Evolutionary conservation across 2,888 invertebrate species (phyloP).

Genomic region (Himalopsyche kuldschensis): DNA sequence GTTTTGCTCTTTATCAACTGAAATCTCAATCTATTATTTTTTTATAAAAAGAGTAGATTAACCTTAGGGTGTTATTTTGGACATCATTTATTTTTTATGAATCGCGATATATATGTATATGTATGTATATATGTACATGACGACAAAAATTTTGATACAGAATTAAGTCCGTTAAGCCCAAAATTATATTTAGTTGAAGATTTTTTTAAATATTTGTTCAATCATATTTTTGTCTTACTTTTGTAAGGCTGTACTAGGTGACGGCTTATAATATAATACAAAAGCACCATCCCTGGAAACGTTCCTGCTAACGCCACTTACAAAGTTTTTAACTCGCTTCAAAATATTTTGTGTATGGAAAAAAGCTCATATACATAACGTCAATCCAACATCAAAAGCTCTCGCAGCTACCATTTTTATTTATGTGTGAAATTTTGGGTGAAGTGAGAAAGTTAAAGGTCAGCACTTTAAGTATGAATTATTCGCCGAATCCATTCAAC

Average conservation of each 20-base stretch:
- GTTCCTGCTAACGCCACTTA: constrained; percentile 12
- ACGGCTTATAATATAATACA: background rate
- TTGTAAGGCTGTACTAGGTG: background rate
- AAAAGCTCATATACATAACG: constrained; percentile 11
- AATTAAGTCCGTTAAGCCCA: too few species aligned
- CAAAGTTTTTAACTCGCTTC: constrained; percentile 14
- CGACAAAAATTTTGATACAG: too few species aligned
- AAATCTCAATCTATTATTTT: too few species aligned
- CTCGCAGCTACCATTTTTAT: background rate
- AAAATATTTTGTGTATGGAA: constrained; percentile 10
- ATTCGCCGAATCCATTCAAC: background rate
- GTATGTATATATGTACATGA: too few species aligned
- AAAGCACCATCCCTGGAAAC: background rate
- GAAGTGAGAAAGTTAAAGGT: background rate
- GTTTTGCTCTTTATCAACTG: too few species aligned
- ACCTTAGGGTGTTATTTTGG: too few species aligned
- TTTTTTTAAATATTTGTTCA: too few species aligned
- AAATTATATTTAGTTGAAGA: too few species aligned
- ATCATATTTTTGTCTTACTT: background rate
- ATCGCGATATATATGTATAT: too few species aligned
- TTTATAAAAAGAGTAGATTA: too few species aligned
- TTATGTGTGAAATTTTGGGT: background rate
- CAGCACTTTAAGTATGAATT: background rate
- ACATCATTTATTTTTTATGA: too few species aligned
- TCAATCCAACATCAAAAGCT: constrained; percentile 17